These are phyloP conservation scores for Hololepta plana DNA, from an alignment of 2,888 invertebrate genomes.

Conservation along the genomic window DNA sequence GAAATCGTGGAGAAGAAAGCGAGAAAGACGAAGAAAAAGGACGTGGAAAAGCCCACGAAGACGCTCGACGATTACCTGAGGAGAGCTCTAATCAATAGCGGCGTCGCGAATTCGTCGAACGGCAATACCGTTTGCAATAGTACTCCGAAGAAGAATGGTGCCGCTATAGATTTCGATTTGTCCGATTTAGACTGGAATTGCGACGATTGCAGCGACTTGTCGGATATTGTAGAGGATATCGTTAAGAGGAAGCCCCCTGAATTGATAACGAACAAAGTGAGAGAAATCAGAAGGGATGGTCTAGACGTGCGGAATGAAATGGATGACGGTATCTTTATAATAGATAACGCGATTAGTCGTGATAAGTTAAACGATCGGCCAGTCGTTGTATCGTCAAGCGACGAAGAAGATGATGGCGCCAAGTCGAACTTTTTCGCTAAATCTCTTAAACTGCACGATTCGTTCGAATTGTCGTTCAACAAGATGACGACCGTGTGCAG, in stretches of 20 bases:
- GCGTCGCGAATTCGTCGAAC: no score
- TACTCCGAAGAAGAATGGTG: not conserved
- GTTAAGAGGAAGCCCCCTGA: slow-evolving; percentile 18
- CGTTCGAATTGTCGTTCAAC: slow-evolving; percentile 6
- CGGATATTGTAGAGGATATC: slow-evolving; percentile 34
- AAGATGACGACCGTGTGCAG: not conserved
- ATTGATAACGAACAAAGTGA: slow-evolving; percentile 12
- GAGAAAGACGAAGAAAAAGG: slow-evolving; percentile 15
- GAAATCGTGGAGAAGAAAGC: slow-evolving; percentile 17
- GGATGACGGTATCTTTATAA: slow-evolving; percentile 18
- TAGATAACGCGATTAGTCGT: no score
- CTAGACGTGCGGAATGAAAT: slow-evolving; percentile 9
- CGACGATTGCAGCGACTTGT: slow-evolving; percentile 28
- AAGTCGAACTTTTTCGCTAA: no score
- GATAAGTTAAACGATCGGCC: not conserved
- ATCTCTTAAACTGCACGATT: no score
- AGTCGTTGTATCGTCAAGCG: slow-evolving; percentile 3
- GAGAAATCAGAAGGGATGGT: no score
- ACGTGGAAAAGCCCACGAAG: slow-evolving; percentile 11
- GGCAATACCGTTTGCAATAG: slow-evolving; percentile 2
- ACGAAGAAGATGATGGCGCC: not conserved
- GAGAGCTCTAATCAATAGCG: not conserved
- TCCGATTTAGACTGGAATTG: slow-evolving; percentile 25
- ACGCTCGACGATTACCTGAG: slow-evolving; percentile 8
- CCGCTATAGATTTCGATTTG: slow-evolving; percentile 13